Evolutionary conservation across 2,113 vertebrate genomes (phyloP).

Genomic region (Cephalopterus ornatus): DNA sequence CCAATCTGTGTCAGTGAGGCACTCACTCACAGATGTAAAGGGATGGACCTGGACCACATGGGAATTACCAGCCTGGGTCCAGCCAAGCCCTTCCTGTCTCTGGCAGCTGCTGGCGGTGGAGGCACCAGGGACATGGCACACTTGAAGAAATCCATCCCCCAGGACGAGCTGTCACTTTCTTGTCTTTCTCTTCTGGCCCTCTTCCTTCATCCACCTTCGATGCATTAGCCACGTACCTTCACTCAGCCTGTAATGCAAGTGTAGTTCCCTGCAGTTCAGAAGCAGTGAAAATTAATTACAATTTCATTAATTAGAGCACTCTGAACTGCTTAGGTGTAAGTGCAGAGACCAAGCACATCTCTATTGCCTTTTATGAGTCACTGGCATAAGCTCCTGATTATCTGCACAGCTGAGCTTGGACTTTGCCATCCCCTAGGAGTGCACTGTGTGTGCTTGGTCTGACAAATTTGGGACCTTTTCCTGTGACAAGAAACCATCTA

Average conservation of each 20-base stretch:
- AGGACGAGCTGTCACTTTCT: background rate
- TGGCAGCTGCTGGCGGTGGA: accelerated
- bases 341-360: background rate
- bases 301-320: background rate
- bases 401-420: background rate
- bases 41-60: background rate
- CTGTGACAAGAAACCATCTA: background rate
- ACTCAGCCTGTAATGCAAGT: background rate
- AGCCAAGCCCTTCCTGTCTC: background rate
- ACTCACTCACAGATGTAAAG: background rate
- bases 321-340: background rate
- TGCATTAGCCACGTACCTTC: background rate
- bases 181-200: background rate
- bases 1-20: background rate
- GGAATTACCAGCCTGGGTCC: background rate
- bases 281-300: background rate
- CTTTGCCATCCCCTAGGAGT: background rate
- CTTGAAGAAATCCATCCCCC: background rate
- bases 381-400: background rate
- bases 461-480: background rate
- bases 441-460: background rate
- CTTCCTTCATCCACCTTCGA: background rate
- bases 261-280: background rate
- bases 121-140: background rate
- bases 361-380: background rate